Base-by-base conservation (phyloP, 2,888 invertebrate genomes). In the Trissoscelio sp. region DNA sequence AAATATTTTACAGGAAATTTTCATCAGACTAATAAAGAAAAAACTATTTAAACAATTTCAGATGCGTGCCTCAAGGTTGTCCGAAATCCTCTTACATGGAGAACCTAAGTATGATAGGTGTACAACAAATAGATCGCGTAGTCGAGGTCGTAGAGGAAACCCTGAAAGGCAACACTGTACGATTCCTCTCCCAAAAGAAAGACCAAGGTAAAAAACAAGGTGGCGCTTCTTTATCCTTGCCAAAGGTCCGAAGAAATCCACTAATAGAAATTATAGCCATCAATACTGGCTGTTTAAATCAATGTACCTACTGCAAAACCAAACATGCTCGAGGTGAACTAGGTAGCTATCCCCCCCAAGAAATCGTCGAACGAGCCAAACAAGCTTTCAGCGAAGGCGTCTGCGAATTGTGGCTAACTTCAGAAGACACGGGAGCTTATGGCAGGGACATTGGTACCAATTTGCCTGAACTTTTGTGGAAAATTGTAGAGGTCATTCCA, bases 221-320 rank as follows among this genome's bases (percentile, higher is more conserved):
- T 0, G 99, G 98, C 0, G 97, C 98, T 0, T 94, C 96, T 0
- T 92, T 99, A 0, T 93, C 95, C 3, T 92, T 99, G 11, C 99
- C 99, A 0, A 99, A 99, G 93, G 96, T 99, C 11, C 93, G 99
- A 60, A 96, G 97, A 88, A 99, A 99, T 92, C 98, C 98, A 0
- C 93, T 99, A 0, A 96, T 99, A 77, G 99, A 99, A 93, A 99
- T 99, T 70, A 98, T 99, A 77, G 95, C 98, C 0, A 97, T 99
- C 53, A 98, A 97, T 91, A 97, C 98, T 0, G 98, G 98, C 0
- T 99, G 99, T 87, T 92, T 99, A 1, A 99, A 99, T 92, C 98
- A 98, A 88, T 99, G 99, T 91, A 99, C 99, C 0, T 99, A 99
- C 89, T 99, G 99, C 90, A 99, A 99, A 92, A 99, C 99, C 0